Base-by-base conservation (phyloP, 92 coral and sea anemone genomes). In the Desmophyllum pertusum region DNA sequence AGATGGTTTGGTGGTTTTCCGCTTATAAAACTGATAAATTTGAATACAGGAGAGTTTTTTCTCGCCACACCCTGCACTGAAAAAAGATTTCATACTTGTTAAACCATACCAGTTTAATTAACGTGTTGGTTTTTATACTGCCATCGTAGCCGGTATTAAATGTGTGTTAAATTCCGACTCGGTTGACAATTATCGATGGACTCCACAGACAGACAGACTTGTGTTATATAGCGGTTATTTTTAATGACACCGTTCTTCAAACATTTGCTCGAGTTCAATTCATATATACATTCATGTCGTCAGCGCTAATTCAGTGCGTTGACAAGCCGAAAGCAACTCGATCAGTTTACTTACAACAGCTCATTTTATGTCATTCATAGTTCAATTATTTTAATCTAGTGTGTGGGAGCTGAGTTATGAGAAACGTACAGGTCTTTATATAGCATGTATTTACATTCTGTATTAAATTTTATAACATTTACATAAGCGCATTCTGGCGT, bases 171-270 rank as follows among this genome's bases (percentile, higher is more conserved):
- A 68, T 29, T 21, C 65, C 17, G 39, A 5, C 48, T 11, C 3
- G 67, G 55, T 18, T 66, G 59, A 35, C 17, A 17, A 10, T 70
- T 35, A n/a, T 35, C n/a, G n/a, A n/a, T n/a, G 36, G 23, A 43
- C 57, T 42, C 41, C 14, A 35, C 67, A 42, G 19, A 53, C 50
- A 40, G 37, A 39, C 70, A 77, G 53, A 40, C 36, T 57, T 25
- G 23, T 23, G 59, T 36, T 2, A 73, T 62, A 9, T 75, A 52
- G 65, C 65, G 66, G 81, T 77, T 59, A 38, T 55, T 57, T 77
- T 77, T 39, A 55, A 36, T 80, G 76, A 80, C 84, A 50, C 30
- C 30, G n/a, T 70, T 39, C 45, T 80, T 68, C 39, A 80, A 80
- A 67, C 41, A 80, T 80, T 80, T 67, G 67, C 48, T 68, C n/a